A percentile compares a stretch with the other conserved stretches of the same genome.
Evolutionary conservation across 35 echinoderm and acorn worm genomes (phyloP).

Genomic region (Ophiothrix spiculata): DNA sequence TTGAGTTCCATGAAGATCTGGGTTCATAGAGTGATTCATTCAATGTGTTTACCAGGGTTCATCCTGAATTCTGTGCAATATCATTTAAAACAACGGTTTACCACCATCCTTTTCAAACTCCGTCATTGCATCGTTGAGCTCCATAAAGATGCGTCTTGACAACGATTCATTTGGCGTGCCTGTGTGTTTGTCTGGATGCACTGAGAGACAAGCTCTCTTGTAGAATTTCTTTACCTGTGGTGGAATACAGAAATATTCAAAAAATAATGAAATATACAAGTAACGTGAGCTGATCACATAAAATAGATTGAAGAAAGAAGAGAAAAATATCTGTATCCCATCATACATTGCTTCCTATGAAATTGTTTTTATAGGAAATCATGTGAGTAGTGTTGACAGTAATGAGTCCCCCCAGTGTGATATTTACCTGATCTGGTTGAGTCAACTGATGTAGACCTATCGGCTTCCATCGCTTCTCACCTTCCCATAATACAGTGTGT

Average conservation of each 20-base stretch:
- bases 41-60: neutral
- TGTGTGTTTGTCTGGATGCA: conserved; percentile 87
- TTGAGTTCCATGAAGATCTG: conserved; percentile 99
- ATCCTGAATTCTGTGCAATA: neutral
- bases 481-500: conserved; percentile 91
- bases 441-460: conserved; percentile 81
- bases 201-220: conserved; percentile 78
- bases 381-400: no score
- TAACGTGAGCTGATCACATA: neutral
- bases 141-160: conserved; percentile 94
- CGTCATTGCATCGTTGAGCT: conserved; percentile 88
- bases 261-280: neutral
- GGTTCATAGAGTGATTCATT: no score
- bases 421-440: conserved; percentile 62
- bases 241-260: conserved; percentile 18
- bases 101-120: conserved; percentile 78
- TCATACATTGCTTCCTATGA: no score
- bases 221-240: conserved; percentile 90
- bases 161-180: conserved; percentile 77
- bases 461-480: conserved; percentile 76
- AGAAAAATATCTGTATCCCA: conserved; percentile 9
- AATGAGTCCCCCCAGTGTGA: no score
- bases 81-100: conserved; percentile 56
- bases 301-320: neutral
- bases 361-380: no score